phyloP scores from a whole-genome alignment of 2,888 invertebrate genomes.

The Chaetoderma sp. region DNA sequence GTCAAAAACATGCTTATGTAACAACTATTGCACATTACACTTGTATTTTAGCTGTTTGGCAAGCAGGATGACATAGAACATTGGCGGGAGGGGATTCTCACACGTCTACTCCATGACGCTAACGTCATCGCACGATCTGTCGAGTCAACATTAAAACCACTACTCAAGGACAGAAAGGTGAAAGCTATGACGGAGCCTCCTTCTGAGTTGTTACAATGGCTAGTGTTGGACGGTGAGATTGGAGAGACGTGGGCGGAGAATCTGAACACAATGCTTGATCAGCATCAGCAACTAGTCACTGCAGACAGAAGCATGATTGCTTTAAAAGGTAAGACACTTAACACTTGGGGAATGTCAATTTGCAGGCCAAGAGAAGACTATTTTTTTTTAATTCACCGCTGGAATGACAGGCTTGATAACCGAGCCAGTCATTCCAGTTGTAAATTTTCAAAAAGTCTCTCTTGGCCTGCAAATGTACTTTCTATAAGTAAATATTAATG shows the following conservation, averaged over 20 bases:
- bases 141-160: slow-evolving; percentile 43
- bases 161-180: slow-evolving; percentile 46
- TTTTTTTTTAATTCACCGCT: no score
- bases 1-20: no score
- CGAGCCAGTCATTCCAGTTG: no score
- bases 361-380: no score
- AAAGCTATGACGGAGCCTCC: slow-evolving; percentile 42
- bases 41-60: no score
- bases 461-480: no score
- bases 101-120: slow-evolving; percentile 54
- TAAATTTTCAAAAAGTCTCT: no score
- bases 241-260: slow-evolving; percentile 62
- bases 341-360: no score
- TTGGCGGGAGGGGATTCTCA: slow-evolving; percentile 60
- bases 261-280: slow-evolving; percentile 59
- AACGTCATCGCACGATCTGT: slow-evolving; percentile 55
- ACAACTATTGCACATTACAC: no score
- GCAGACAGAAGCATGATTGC: slow-evolving; percentile 57
- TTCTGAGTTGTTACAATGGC: slow-evolving; percentile 56
- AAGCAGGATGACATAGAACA: no score
- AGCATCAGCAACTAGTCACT: slow-evolving; percentile 48
- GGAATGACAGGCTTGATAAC: no score
- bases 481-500: background rate
- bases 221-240: slow-evolving; percentile 63
- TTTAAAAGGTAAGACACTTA: slow-evolving; percentile 42